These are phyloP conservation scores for Pocillopora verrucosa DNA, from an alignment of 64 coral and sea anemone species.

Conservation along the genomic window DNA sequence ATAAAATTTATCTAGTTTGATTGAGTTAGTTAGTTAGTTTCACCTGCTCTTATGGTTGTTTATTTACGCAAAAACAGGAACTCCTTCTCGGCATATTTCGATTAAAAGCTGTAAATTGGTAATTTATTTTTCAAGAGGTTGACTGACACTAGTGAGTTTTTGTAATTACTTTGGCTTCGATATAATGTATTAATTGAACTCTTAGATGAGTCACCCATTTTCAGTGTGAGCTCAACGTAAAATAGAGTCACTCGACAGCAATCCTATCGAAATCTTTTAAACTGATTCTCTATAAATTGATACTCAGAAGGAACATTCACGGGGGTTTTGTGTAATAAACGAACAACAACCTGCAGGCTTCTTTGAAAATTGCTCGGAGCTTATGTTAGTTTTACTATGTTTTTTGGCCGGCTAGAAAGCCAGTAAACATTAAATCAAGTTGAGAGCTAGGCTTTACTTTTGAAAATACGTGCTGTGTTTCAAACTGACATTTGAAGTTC, in stretches of 20 bases:
- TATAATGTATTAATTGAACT: conserved; percentile 32
- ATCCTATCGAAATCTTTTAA: background rate
- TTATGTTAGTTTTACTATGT: background rate
- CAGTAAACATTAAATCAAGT: background rate
- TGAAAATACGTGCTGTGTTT: background rate
- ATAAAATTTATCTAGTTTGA: background rate
- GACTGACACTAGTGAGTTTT: conserved; percentile 4
- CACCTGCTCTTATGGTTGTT: conserved; percentile 23
- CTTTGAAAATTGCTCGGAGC: background rate
- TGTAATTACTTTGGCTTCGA: conserved; percentile 28
- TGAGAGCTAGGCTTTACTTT: background rate
- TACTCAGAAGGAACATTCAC: background rate
- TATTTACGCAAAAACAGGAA: conserved; percentile 39
- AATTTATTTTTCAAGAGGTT: conserved; percentile 19
- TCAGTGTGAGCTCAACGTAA: background rate
- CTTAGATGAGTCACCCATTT: conserved; percentile 3
- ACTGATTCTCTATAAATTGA: background rate
- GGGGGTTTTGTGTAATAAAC: background rate
- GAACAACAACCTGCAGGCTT: background rate
- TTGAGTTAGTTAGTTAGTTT: background rate
- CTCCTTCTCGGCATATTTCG: conserved; percentile 10
- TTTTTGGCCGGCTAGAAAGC: background rate
- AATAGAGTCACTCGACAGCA: background rate
- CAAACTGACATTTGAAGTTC: background rate
- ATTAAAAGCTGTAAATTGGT: conserved; percentile 57